Evolutionary conservation across 2,888 invertebrate genomes (phyloP).

Genomic region (Harpalus rubripes): DNA sequence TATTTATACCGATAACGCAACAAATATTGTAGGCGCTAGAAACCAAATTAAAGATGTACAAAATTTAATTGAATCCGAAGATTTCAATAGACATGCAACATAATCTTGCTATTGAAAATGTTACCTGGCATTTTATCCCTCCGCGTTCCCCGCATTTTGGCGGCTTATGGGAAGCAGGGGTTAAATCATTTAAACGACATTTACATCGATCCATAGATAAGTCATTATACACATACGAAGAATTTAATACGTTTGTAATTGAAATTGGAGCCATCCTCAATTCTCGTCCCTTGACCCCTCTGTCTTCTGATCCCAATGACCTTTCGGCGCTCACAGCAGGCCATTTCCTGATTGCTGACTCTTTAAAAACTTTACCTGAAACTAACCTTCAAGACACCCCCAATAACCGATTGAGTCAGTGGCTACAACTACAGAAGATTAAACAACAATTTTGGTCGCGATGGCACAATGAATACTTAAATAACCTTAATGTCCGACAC

Average conservation of each 20-base stretch:
- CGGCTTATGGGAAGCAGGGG: conserved; percentile 56
- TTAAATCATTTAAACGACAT: conserved; percentile 53
- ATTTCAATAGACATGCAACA: conserved; percentile 5
- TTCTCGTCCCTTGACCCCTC: conserved; percentile 48
- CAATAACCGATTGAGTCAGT: neutral
- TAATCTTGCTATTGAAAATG: neutral
- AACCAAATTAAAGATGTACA: conserved; percentile 37
- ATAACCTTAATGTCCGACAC: too few species aligned
- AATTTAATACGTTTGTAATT: conserved; percentile 31
- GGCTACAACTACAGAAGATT: conserved; percentile 24
- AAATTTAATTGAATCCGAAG: neutral
- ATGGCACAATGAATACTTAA: conserved; percentile 27
- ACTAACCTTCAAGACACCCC: neutral
- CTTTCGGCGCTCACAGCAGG: conserved; percentile 58
- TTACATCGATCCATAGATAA: conserved; percentile 46
- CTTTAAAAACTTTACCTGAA: conserved; percentile 47
- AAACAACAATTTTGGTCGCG: conserved; percentile 67
- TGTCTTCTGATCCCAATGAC: conserved; percentile 30
- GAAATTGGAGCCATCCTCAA: conserved; percentile 48
- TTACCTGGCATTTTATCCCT: conserved; percentile 67
- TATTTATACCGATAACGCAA: conserved; percentile 66
- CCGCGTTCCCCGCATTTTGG: conserved; percentile 61
- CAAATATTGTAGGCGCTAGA: conserved; percentile 61
- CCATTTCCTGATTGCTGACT: conserved; percentile 60
- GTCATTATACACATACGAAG: conserved; percentile 56